These are phyloP conservation scores for Chloroceryle amazona DNA, from an alignment of 2,797 vertebrate species.

Conservation along the genomic window DNA sequence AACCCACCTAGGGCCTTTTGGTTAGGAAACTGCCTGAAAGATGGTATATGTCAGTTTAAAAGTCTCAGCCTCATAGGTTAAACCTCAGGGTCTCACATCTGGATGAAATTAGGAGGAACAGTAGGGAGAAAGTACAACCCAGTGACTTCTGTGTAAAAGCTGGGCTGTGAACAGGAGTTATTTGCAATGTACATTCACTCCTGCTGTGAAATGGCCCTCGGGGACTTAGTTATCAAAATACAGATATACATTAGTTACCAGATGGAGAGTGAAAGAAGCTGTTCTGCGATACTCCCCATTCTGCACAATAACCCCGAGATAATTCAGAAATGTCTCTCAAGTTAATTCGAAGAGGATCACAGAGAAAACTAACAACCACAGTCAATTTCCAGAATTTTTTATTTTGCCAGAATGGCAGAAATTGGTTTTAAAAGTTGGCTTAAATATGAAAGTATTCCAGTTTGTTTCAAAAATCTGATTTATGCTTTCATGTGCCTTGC, in stretches of 20 bases:
- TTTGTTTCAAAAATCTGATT: background rate
- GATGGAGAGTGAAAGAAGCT: background rate
- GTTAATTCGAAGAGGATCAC: background rate
- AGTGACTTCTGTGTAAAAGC: background rate
- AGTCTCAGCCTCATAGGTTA: background rate
- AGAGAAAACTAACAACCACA: background rate
- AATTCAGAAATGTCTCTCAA: background rate
- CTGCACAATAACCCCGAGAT: background rate
- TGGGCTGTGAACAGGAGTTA: background rate
- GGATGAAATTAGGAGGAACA: slow-evolving; percentile 6
- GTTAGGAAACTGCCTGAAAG: background rate
- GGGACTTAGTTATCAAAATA: background rate
- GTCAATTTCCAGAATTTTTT: background rate
- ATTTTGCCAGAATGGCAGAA: background rate
- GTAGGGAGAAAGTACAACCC: background rate
- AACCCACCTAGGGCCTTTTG: background rate
- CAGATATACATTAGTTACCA: background rate
- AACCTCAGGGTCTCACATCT: background rate
- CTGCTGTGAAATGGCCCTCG: background rate
- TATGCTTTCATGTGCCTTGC: background rate
- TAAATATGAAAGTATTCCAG: background rate
- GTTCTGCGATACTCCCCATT: background rate
- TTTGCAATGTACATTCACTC: background rate
- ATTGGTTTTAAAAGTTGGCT: background rate
- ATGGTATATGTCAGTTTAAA: background rate